Conservation (phyloP, 2,797 vertebrate species). For the Sebastes flavidus region DNA sequence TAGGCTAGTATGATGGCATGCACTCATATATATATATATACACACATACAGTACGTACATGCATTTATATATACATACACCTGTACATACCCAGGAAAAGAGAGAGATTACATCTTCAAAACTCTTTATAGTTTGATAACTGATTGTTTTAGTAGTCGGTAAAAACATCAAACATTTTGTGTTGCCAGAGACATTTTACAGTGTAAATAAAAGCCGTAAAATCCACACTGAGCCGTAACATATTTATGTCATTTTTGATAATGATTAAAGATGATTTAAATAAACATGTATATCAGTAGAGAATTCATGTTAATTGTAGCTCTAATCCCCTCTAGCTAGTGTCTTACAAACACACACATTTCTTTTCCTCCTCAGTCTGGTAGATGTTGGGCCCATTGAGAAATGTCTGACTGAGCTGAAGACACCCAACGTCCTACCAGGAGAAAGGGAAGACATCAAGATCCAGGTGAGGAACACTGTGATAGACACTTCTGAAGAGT, state of each 20-base stretch:
- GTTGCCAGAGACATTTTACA: neutral
- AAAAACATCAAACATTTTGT: neutral
- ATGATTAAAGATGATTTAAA: neutral
- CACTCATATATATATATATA: too few relatives aligned
- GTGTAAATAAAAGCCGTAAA: neutral
- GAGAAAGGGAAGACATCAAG: constrained; percentile 82
- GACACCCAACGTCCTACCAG: constrained; percentile 70
- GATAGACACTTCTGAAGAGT: constrained; percentile 34
- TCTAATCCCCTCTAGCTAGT: neutral
- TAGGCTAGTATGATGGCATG: too few relatives aligned
- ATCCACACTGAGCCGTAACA: neutral
- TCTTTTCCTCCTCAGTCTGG: constrained; percentile 79
- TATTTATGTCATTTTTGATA: neutral
- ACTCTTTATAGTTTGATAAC: neutral
- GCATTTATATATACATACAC: too few relatives aligned
- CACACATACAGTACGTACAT: too few relatives aligned
- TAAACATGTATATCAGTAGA: constrained; percentile 5
- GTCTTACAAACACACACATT: constrained; percentile 4
- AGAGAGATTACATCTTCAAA: too few relatives aligned
- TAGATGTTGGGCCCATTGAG: constrained; percentile 82
- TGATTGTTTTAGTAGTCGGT: neutral
- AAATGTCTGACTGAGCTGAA: constrained; percentile 85
- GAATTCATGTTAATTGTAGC: constrained; percentile 18
- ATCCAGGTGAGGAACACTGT: constrained; percentile 84
- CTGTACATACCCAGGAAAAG: too few relatives aligned